A percentile compares a stretch with the other conserved stretches of the same genome.
These are phyloP conservation scores for Orcinus orca DNA, from an alignment of 2,113 vertebrate species.

Conservation along the genomic window DNA sequence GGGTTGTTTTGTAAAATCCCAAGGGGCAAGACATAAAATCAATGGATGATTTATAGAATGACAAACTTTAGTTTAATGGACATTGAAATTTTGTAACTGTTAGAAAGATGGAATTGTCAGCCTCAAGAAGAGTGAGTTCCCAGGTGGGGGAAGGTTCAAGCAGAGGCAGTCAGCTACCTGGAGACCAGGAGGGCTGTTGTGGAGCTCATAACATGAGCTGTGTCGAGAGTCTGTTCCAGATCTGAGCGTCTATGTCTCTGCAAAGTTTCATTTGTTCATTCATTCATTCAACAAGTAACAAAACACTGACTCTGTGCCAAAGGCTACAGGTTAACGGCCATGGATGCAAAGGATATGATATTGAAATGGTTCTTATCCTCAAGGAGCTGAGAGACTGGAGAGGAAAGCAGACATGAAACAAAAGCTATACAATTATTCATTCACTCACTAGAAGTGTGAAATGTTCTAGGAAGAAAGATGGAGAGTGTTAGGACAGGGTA, in stretches of 20 bases:
- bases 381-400: neutral
- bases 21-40: neutral
- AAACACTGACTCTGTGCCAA: neutral
- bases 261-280: neutral
- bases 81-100: neutral
- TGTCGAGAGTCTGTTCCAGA: neutral
- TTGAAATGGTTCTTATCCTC: neutral
- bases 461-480: neutral
- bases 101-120: neutral
- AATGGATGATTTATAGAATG: neutral
- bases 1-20: neutral
- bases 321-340: accelerated
- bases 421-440: neutral
- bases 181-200: neutral
- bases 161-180: neutral
- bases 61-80: neutral
- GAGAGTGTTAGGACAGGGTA: neutral
- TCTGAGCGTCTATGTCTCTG: neutral
- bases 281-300: neutral
- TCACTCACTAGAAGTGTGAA: neutral
- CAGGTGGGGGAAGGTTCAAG: neutral
- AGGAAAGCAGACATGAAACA: neutral
- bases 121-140: neutral
- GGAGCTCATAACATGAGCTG: neutral
- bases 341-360: neutral